Base-by-base conservation (phyloP, 2,113 vertebrate species). In the Chitala chitala region DNA sequence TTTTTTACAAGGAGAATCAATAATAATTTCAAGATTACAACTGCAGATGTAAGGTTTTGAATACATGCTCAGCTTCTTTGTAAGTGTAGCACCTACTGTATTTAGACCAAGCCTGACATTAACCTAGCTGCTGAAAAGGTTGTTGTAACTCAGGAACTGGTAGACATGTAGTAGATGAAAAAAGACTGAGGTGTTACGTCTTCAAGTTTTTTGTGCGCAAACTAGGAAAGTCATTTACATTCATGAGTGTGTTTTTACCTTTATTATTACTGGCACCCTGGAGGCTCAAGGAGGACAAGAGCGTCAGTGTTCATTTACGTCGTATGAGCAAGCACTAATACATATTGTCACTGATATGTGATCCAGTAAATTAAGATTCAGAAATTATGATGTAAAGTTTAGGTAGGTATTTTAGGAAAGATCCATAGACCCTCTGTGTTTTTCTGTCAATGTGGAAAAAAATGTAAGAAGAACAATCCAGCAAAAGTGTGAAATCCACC, bases 341-440 rank as follows among this genome's bases (percentile, higher is more conserved):
- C n/a, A 33, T 17, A 36, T 33, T 63, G 31, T 63, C 33, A 63
- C 13, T 8, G 31, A 63, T 20, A 33, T 6, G 31, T 38, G 13
- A 63, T 15, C 29, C 4, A 15, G 15, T 63, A 63, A 38, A 36
- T 36, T n/a, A n/a, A n/a, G n/a, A 20, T 63, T 38, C 59, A 12
- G 59, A 63, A 63, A 63, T 63, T 33, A 29, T 63, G n/a, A 36
- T 63, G 31, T 29, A 29, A 63, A 63, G 31, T 26, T n/a, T 63
- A 36, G 31, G 56, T 24, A 31, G 29, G 33, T 59, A 31, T 59
- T 33, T 59, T 59, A 38, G 17, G 15, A 29, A 63, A 36, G 59
- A 33, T 63, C 33, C 33, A 36, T 63, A 36, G 59, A 20, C 59
- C 59, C 33, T 36, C 29, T 36, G n/a, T n/a, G 29, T 63, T 63